phyloP scores from a whole-genome alignment of 2,888 invertebrate species.

The Augiades crinisus region DNA sequence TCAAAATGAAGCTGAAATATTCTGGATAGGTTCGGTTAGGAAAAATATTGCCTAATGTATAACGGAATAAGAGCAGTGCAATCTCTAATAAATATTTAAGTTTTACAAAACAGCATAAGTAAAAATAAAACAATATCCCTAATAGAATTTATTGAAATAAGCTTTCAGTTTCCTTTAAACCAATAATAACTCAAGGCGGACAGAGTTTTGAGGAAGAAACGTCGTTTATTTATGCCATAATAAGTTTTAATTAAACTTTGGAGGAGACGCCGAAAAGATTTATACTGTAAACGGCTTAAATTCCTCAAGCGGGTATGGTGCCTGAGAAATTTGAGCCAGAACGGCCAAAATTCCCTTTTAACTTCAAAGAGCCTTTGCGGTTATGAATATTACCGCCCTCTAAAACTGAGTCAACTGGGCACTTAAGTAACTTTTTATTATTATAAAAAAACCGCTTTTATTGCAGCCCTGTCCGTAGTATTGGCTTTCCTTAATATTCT shows the following conservation, averaged over 20 bases:
- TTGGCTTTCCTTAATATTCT: too few relatives aligned
- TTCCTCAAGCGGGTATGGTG: constrained; percentile 6
- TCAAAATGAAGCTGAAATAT: too few relatives aligned
- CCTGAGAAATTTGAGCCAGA: constrained; percentile 21
- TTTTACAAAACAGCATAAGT: too few relatives aligned
- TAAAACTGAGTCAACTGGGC: neutral
- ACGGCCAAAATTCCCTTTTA: constrained; percentile 16
- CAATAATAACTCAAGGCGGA: neutral
- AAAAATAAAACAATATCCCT: too few relatives aligned
- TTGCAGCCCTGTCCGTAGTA: too few relatives aligned
- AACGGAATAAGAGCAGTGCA: too few relatives aligned
- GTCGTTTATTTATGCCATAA: constrained; percentile 9
- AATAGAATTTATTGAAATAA: too few relatives aligned
- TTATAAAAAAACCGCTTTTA: too few relatives aligned
- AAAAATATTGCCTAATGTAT: too few relatives aligned
- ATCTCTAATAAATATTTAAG: too few relatives aligned
- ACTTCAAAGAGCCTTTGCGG: constrained; percentile 14
- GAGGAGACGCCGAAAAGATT: constrained; percentile 15
- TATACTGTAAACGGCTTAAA: constrained; percentile 20
- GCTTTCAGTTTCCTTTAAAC: too few relatives aligned
- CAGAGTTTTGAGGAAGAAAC: neutral
- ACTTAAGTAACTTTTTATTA: neutral
- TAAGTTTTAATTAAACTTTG: constrained; percentile 20
- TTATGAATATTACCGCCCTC: constrained; percentile 15
- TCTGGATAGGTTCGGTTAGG: too few relatives aligned